A percentile compares a stretch with the other conserved stretches of the same genome.
Conservation (phyloP, 1,140 invertebrate species). For the Zaprionus nigranus region DNA sequence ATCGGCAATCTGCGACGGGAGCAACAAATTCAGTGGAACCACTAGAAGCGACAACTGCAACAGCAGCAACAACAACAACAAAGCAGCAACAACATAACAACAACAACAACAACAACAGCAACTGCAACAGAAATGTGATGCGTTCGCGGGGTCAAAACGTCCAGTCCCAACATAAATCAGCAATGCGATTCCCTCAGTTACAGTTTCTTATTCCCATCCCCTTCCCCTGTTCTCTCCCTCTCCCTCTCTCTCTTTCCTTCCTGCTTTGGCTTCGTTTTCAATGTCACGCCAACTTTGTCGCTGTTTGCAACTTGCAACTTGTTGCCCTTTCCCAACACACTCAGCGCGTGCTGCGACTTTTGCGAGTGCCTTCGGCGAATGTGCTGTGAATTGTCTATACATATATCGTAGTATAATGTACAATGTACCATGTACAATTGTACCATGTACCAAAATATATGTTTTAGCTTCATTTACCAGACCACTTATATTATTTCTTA, state of each 20-base stretch:
- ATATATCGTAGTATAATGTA: too few species aligned
- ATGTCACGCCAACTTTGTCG: conserved; percentile 32
- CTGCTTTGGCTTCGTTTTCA: conserved; percentile 15
- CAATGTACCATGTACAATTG: too few species aligned
- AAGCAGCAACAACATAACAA: background rate
- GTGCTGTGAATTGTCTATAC: too few species aligned
- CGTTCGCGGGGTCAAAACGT: conserved; percentile 51
- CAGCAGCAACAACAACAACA: background rate
- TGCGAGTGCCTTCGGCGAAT: background rate
- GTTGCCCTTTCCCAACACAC: conserved; percentile 36
- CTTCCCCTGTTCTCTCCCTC: background rate
- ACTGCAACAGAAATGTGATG: conserved; percentile 52
- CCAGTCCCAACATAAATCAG: conserved; percentile 62
- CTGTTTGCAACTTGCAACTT: conserved; percentile 12
- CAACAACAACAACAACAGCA: background rate
- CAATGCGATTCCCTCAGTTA: conserved; percentile 15
- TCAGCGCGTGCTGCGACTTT: background rate
- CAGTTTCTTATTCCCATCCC: background rate
- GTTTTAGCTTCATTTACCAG: too few species aligned
- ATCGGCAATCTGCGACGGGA: conserved; percentile 50
- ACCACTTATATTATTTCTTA: too few species aligned
- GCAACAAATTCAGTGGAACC: conserved; percentile 49
- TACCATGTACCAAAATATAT: too few species aligned
- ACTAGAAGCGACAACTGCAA: conserved; percentile 21
- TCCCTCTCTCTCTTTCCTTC: background rate